Base-by-base conservation (phyloP, 2,113 vertebrate genomes). In the Spizaetus ornatus region DNA sequence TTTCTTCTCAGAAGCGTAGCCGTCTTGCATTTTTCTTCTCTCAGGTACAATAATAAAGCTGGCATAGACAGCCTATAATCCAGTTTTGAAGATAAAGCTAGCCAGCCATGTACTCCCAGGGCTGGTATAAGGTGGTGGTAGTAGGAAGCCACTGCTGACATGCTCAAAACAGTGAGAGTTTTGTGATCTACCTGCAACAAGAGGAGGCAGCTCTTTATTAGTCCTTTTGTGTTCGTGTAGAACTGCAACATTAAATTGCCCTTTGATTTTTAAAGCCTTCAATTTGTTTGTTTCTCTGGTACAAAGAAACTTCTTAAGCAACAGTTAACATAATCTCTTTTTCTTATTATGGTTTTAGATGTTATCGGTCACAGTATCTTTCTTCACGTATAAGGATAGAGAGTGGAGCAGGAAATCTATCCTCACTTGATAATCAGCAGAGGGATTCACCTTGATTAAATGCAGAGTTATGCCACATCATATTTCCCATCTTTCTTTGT, bases 251-350 rank as follows among this genome's bases (percentile, higher is more conserved):
- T 92, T 95, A 94, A 96, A 96, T 95, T 95, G 78, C 81, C 88
- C 93, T 97, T 96, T 97, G 96, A 96, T 97, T 97, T 96, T 94
- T 94, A 96, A 97, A 96, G 69, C 93, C 81, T 94, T 91, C 88
- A 40, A 79, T 97, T 97, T 98, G 97, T 97, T 98, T 97, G 93
- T 97, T 97, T 92, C 86, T 90, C 61, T 79, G 69, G 36, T 73
- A 93, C 78, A 97, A 96, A 96, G 95, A 88, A 86, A 95, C 73
- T 94, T 97, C 93, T 94, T 95, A 91, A 96, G 91, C 91, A 95
- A 96, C 61, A 93, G 96, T 96, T 97, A 96, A 88, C 78, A 66
- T 95, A 96, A 97, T 97, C 97, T 96, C 91, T 94, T 94, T 96
- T 92, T 94, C 88, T 82, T 95, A 88, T 96, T 95, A 96, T 25